Conservation (phyloP, 2,888 invertebrate species). For the Lochmaea crataegi region DNA sequence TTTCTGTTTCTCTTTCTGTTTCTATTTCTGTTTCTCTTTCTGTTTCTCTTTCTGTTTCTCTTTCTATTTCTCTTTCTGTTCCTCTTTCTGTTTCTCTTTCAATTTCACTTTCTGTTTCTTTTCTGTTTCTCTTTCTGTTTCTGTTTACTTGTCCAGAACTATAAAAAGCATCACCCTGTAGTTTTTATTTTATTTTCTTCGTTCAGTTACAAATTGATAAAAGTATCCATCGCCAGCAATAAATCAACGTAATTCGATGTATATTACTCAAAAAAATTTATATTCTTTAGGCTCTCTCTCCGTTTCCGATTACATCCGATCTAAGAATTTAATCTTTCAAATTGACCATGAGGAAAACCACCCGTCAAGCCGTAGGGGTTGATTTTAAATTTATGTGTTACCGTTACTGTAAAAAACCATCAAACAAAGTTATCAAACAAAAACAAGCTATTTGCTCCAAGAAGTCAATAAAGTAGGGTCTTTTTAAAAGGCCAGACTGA, state of each 20-base stretch:
- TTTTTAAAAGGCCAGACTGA: constrained; percentile 63
- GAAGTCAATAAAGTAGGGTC: constrained; percentile 65
- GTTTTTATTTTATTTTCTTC: background rate
- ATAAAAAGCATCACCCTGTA: background rate
- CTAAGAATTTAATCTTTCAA: constrained; percentile 42
- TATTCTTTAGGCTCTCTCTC: constrained; percentile 24
- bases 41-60: too few relatives aligned
- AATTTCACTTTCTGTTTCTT: too few relatives aligned
- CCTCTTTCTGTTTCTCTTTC: too few relatives aligned
- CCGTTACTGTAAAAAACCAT: constrained; percentile 63
- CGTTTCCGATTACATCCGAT: constrained; percentile 32
- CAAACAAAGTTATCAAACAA: constrained; percentile 66
- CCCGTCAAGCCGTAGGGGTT: constrained; percentile 45
- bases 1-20: too few relatives aligned
- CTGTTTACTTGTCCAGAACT: background rate
- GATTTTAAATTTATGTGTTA: constrained; percentile 64
- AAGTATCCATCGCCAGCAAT: background rate
- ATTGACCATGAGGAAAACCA: constrained; percentile 42
- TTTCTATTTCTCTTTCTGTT: too few relatives aligned
- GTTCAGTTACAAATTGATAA: background rate
- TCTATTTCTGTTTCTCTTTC: too few relatives aligned
- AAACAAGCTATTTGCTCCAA: constrained; percentile 65
- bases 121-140: too few relatives aligned
- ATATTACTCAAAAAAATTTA: constrained; percentile 28
- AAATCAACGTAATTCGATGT: constrained; percentile 23